These are phyloP conservation scores for Pseudanteris insignis DNA, from an alignment of 2,888 invertebrate genomes.

Conservation along the genomic window DNA sequence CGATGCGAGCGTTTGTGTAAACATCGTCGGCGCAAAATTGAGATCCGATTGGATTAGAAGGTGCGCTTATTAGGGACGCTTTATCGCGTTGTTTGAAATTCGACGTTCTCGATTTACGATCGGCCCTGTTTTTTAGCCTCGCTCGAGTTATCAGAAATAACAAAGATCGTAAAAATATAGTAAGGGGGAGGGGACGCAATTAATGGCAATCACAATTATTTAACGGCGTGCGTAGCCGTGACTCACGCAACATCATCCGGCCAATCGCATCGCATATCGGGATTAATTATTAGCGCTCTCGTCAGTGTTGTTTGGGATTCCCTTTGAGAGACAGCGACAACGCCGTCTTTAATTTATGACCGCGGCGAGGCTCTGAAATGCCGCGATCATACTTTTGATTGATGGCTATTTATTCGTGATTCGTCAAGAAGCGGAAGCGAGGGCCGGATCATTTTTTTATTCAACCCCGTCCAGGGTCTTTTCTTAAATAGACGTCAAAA, in stretches of 20 bases:
- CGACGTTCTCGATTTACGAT: conserved; percentile 8
- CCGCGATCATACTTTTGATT: conserved; percentile 50
- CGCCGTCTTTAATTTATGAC: conserved; percentile 46
- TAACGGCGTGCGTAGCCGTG: too few species aligned
- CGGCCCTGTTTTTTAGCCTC: conserved; percentile 24
- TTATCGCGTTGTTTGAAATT: conserved; percentile 3
- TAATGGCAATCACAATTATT: too few species aligned
- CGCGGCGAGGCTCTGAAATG: conserved; percentile 42
- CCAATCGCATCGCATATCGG: too few species aligned
- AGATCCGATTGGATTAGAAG: too few species aligned
- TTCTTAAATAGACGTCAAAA: conserved; percentile 31
- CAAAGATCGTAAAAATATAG: too few species aligned
- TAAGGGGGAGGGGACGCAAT: too few species aligned
- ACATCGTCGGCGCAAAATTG: too few species aligned
- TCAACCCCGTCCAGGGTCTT: conserved; percentile 1
- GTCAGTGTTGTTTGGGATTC: conserved; percentile 35
- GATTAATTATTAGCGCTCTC: too few species aligned
- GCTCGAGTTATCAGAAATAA: too few species aligned
- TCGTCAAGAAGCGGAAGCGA: conserved; percentile 45
- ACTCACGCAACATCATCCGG: too few species aligned
- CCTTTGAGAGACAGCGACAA: conserved; percentile 40
- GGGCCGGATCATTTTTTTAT: conserved; percentile 17
- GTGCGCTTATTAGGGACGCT: neutral
- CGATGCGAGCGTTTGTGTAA: too few species aligned
- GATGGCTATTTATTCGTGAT: conserved; percentile 52